These are phyloP conservation scores for Chelonoidis abingdonii DNA, from an alignment of 2,113 vertebrate species.

Conservation along the genomic window DNA sequence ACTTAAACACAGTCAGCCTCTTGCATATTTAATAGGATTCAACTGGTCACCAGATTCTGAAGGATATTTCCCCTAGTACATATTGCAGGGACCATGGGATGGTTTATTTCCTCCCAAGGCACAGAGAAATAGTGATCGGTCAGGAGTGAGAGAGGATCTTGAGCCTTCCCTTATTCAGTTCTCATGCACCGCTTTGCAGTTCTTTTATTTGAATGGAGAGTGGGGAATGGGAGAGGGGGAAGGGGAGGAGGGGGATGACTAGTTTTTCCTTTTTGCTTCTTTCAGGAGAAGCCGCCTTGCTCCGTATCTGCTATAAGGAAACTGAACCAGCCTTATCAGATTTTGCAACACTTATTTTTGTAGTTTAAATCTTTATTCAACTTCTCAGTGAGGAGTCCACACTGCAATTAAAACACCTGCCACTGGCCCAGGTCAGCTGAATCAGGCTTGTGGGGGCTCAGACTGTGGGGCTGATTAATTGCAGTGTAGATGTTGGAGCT, in stretches of 20 bases:
- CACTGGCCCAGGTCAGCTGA: too few relatives aligned
- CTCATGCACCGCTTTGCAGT: neutral
- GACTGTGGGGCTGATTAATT: too few relatives aligned
- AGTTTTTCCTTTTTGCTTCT: neutral
- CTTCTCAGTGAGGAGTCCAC: neutral
- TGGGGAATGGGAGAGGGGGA: neutral
- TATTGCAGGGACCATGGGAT: neutral
- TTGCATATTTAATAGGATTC: too few relatives aligned
- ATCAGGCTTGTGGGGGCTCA: too few relatives aligned
- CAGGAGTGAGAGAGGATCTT: neutral
- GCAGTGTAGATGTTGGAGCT: too few relatives aligned
- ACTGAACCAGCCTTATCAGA: neutral
- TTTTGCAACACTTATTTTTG: neutral
- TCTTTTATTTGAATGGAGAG: neutral
- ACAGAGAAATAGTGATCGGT: neutral
- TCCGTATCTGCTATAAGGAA: neutral
- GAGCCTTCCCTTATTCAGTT: neutral
- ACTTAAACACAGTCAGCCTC: neutral
- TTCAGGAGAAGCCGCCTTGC: neutral
- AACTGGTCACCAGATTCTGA: too few relatives aligned
- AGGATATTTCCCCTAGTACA: too few relatives aligned
- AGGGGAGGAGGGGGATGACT: neutral
- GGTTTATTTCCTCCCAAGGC: neutral
- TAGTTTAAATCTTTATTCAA: neutral
- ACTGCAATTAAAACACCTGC: too few relatives aligned